Conservation (phyloP, 2,797 vertebrate genomes). For the Limnodromus scolopaceus region DNA sequence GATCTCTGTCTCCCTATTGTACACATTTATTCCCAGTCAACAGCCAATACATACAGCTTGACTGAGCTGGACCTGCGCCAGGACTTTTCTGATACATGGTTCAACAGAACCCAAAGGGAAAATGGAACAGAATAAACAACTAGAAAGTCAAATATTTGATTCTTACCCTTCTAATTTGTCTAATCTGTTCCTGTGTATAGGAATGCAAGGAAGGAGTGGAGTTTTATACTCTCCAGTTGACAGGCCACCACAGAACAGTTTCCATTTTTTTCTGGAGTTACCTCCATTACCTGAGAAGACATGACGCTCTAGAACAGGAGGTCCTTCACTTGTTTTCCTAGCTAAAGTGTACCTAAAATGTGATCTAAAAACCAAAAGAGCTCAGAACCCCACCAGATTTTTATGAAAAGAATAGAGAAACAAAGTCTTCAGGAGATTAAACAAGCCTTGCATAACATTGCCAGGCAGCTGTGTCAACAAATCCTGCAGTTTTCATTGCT, state of each 20-base stretch:
- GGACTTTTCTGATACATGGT: not conserved
- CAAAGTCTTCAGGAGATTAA: not conserved
- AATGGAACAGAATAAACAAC: slow-evolving; percentile 11
- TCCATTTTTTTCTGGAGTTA: not conserved
- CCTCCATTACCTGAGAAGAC: not conserved
- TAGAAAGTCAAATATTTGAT: not conserved
- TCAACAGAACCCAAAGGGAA: not conserved
- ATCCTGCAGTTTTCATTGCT: not conserved
- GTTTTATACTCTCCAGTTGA: not conserved
- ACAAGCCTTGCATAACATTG: not conserved
- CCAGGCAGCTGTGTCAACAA: not conserved
- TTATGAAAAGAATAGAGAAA: not conserved
- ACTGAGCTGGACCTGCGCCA: not conserved
- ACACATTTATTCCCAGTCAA: not conserved
- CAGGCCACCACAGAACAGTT: not conserved
- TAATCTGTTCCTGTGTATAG: not conserved
- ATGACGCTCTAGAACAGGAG: not conserved
- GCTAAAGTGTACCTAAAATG: not conserved
- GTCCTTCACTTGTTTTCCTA: not conserved
- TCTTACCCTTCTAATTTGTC: not conserved
- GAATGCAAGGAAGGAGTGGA: not conserved
- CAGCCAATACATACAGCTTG: not conserved
- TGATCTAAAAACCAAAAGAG: not conserved
- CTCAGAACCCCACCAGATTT: not conserved
- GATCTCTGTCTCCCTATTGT: not conserved